A percentile compares a stretch with the other conserved stretches of the same genome.
phyloP scores from a whole-genome alignment of 2,113 vertebrate genomes.

The Podarcis cretensis region DNA sequence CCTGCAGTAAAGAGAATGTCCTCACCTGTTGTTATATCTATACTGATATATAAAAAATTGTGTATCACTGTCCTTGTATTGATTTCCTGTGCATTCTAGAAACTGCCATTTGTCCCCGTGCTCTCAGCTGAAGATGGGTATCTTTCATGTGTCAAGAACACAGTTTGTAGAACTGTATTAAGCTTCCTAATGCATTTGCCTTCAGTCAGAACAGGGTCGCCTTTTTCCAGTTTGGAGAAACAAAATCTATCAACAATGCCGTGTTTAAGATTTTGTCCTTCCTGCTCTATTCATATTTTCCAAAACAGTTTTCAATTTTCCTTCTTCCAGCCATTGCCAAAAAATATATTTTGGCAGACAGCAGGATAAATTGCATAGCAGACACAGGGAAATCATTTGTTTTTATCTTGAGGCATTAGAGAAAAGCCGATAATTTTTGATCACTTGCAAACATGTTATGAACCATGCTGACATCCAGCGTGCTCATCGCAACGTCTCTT shows the following conservation, averaged over 20 bases:
- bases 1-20: too few species aligned
- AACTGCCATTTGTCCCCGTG: not conserved
- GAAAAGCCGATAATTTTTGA: not conserved
- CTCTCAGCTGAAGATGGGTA: accelerated
- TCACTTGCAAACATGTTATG: accelerated
- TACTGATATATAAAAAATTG: not conserved
- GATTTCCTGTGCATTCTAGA: not conserved
- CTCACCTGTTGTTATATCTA: not conserved
- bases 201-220: not conserved
- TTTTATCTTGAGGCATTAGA: constrained; percentile 22
- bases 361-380: constrained; percentile 9
- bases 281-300: constrained; percentile 48
- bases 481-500: constrained; percentile 16
- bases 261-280: constrained; percentile 4
- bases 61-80: not conserved
- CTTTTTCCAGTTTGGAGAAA: not conserved
- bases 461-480: constrained; percentile 2
- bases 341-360: constrained; percentile 9
- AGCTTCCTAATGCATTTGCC: constrained; percentile 10
- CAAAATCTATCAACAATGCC: constrained; percentile 34
- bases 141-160: not conserved
- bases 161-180: not conserved
- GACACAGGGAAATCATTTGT: not conserved
- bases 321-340: constrained; percentile 29
- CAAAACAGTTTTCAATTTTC: constrained; percentile 53